These are phyloP conservation scores for Antheraea mylitta DNA, from an alignment of 1,140 invertebrate genomes.

Conservation along the genomic window DNA sequence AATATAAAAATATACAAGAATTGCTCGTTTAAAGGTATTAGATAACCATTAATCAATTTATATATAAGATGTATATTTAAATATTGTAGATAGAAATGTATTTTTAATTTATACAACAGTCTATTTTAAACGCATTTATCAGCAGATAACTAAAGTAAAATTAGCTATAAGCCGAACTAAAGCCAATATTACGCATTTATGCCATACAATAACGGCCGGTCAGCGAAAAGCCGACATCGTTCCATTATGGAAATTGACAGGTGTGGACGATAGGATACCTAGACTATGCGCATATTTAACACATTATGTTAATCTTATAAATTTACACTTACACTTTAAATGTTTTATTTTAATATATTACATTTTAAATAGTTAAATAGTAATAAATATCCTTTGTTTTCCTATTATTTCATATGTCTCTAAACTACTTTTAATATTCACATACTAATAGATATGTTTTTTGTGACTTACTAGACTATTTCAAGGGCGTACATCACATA, in stretches of 20 bases:
- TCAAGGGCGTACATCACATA: no score
- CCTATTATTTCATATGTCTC: no score
- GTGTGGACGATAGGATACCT: conserved; percentile 29
- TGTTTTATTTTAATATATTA: neutral
- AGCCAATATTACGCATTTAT: conserved; percentile 24
- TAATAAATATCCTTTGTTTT: no score
- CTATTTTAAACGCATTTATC: neutral
- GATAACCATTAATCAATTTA: neutral
- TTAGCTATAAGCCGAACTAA: neutral
- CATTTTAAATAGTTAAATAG: neutral
- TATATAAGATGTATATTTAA: neutral
- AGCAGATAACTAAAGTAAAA: neutral
- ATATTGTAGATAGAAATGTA: no score
- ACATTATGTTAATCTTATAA: neutral
- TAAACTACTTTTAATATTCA: no score
- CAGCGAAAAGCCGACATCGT: conserved; percentile 40
- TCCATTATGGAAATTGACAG: conserved; percentile 68
- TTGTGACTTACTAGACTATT: no score
- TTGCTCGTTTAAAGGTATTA: no score
- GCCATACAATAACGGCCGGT: conserved; percentile 50
- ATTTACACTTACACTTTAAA: neutral
- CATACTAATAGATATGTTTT: no score
- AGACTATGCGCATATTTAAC: conserved; percentile 16
- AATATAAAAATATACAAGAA: no score
- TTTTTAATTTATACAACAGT: neutral